Evolutionary conservation across 2,888 invertebrate species (phyloP).

Genomic region (Phorcus lineatus): DNA sequence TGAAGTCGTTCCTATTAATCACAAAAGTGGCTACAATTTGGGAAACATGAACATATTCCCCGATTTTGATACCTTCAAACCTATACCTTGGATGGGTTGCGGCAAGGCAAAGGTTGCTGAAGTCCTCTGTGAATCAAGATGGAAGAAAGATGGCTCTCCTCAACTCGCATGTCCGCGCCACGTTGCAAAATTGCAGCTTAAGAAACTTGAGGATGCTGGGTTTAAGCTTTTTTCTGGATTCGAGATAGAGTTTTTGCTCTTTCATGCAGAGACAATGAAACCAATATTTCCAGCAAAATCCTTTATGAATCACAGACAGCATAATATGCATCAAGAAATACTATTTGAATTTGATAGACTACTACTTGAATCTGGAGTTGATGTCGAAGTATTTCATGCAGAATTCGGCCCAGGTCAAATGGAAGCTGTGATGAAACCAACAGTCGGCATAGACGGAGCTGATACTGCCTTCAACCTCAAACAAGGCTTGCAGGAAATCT

Average conservation of each 20-base stretch:
- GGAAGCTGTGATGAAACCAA: not conserved
- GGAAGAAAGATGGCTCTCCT: not conserved
- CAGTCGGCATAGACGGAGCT: not conserved
- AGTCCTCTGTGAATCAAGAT: not conserved
- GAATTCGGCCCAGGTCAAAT: not conserved
- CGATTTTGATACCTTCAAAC: not conserved
- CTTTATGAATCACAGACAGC: not conserved
- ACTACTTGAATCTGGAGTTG: not conserved
- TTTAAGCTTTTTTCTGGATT: not conserved
- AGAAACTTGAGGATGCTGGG: not conserved
- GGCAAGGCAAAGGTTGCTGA: not conserved
- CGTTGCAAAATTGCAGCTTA: not conserved
- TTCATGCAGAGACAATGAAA: not conserved
- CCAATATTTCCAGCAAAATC: not conserved
- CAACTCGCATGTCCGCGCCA: not conserved
- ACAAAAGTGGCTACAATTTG: too few species aligned
- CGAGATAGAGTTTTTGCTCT: not conserved
- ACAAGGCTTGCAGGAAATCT: not conserved
- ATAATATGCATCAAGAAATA: not conserved
- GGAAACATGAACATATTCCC: not conserved
- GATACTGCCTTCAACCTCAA: not conserved
- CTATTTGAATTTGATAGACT: not conserved
- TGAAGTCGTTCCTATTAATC: too few species aligned
- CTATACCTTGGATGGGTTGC: not conserved
- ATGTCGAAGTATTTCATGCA: not conserved